A percentile compares a stretch with the other conserved stretches of the same genome.
Conservation (phyloP, 2,113 vertebrate species). For the Pteronura brasiliensis region DNA sequence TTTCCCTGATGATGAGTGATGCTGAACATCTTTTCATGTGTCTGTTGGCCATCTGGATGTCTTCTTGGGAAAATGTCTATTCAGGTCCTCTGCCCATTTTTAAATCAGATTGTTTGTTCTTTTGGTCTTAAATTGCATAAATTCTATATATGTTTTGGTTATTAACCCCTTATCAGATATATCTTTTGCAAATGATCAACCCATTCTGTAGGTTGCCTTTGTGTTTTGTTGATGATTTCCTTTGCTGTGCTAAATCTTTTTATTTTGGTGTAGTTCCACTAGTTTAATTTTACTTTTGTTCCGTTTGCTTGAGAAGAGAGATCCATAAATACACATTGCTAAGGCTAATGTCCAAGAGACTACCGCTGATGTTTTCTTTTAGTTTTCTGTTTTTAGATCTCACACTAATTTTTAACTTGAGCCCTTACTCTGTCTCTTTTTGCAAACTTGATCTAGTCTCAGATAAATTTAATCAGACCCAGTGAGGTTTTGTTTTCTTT, state of each 20-base stretch:
- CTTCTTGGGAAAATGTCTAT: neutral
- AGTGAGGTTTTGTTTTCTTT: neutral
- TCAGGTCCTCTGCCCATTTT: neutral
- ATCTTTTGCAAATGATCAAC: neutral
- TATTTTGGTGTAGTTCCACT: neutral
- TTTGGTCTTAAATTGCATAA: neutral
- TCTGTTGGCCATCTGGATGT: neutral
- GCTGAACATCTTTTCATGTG: neutral
- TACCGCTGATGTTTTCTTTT: neutral
- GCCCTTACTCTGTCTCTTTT: neutral
- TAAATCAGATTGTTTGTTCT: neutral
- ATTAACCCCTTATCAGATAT: neutral
- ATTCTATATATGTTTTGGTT: neutral
- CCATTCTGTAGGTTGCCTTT: neutral
- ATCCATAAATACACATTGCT: neutral
- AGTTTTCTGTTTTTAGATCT: neutral
- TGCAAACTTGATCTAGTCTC: neutral
- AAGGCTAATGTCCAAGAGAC: neutral
- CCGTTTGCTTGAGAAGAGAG: neutral
- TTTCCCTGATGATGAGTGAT: neutral
- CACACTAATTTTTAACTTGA: neutral
- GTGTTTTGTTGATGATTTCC: neutral
- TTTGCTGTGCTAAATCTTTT: neutral
- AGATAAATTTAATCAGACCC: neutral
- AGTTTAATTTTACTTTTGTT: neutral